Conservation (phyloP, 2,797 vertebrate genomes). For the Emys orbicularis region DNA sequence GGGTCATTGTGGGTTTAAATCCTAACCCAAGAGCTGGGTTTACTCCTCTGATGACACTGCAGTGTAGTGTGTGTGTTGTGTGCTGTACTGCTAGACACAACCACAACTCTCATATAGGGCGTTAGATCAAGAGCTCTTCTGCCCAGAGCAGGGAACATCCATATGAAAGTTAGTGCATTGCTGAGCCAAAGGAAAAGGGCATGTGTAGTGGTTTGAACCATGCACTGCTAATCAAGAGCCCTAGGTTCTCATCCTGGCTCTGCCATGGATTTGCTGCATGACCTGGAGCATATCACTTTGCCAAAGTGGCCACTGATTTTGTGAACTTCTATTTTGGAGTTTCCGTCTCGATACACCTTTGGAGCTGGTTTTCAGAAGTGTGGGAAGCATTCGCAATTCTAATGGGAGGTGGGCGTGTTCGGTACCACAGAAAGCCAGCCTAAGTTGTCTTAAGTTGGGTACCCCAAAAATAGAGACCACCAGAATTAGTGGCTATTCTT, state of each 20-base stretch:
- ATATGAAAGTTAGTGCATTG: not conserved
- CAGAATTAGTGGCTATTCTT: not conserved
- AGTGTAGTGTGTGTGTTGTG: not conserved
- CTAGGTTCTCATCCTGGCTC: not conserved
- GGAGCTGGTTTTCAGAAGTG: not conserved
- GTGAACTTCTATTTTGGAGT: not conserved
- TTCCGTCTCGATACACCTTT: not conserved
- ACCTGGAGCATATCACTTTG: not conserved
- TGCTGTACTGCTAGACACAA: not conserved
- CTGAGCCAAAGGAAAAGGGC: not conserved
- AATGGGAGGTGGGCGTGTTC: not conserved
- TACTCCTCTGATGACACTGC: fast-evolving
- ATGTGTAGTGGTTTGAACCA: not conserved
- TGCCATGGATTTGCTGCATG: not conserved
- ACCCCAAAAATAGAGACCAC: not conserved
- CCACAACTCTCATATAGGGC: not conserved
- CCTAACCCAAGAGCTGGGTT: not conserved
- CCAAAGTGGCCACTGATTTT: not conserved
- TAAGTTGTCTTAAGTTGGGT: not conserved
- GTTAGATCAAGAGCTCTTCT: not conserved
- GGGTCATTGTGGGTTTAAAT: conserved; percentile 27
- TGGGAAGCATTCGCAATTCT: not conserved
- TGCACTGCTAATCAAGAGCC: not conserved
- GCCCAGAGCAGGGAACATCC: not conserved
- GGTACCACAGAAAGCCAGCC: not conserved